Conservation (phyloP, 2,113 vertebrate genomes). For the Siniperca chuatsi region DNA sequence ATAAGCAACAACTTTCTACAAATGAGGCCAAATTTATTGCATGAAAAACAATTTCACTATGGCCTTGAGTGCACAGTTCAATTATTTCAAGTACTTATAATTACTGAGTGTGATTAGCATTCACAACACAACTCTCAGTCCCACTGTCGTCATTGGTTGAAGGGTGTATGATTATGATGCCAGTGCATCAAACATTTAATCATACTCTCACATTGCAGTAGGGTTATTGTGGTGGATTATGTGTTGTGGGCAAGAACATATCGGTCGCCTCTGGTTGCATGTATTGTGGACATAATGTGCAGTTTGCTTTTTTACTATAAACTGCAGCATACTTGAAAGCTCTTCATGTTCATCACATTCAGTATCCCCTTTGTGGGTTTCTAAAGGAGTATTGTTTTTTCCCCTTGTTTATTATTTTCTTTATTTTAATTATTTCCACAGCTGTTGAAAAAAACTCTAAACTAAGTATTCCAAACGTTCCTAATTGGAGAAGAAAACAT, state of each 20-base stretch:
- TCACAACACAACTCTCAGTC: constrained; percentile 20
- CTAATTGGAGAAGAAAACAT: constrained; percentile 49
- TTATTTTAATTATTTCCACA: constrained; percentile 31
- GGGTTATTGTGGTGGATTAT: neutral
- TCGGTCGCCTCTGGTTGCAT: neutral
- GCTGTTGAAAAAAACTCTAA: constrained; percentile 15
- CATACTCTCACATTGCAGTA: neutral
- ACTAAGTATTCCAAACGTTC: constrained; percentile 32
- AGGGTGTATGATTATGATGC: constrained; percentile 9
- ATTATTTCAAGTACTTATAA: constrained; percentile 34
- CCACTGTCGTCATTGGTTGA: neutral
- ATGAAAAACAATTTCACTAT: constrained; percentile 4
- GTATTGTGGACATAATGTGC: constrained; percentile 7
- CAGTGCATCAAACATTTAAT: constrained; percentile 16
- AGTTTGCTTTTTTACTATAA: constrained; percentile 14
- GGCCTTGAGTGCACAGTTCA: constrained; percentile 7
- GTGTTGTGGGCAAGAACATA: neutral
- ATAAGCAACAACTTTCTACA: constrained; percentile 35
- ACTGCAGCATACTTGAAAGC: neutral
- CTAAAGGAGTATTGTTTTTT: constrained; percentile 26
- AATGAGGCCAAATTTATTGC: constrained; percentile 30
- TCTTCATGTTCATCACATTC: constrained; percentile 33
- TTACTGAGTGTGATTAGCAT: constrained; percentile 28
- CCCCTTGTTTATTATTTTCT: neutral
- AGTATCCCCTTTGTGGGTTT: constrained; percentile 39